phyloP scores from a whole-genome alignment of 2,113 vertebrate genomes.

The Castor canadensis region DNA sequence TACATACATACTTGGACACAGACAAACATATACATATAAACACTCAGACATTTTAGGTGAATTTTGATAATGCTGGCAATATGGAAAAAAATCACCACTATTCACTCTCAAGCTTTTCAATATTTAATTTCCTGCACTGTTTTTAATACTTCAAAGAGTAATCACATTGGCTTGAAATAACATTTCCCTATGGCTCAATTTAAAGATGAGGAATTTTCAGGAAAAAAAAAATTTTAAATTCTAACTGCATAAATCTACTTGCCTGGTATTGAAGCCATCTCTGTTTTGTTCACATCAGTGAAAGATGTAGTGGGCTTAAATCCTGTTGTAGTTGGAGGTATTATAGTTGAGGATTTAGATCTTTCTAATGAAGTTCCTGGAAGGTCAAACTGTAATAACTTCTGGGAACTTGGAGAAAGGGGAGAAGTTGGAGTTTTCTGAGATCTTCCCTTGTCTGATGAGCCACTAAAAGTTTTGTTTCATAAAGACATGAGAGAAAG shows the following conservation, averaged over 20 bases:
- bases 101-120: neutral
- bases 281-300: conserved; percentile 62
- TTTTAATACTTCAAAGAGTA: conserved; percentile 46
- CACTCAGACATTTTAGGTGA: neutral
- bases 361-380: conserved; percentile 75
- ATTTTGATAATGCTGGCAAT: conserved; percentile 9
- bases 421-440: conserved; percentile 82
- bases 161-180: conserved; percentile 29
- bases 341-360: conserved; percentile 76
- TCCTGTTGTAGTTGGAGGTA: conserved; percentile 57
- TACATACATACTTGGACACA: neutral
- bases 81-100: conserved; percentile 9
- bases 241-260: conserved; percentile 29
- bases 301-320: conserved; percentile 69
- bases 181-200: neutral
- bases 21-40: neutral
- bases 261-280: conserved; percentile 70
- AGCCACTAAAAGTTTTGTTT: conserved; percentile 81
- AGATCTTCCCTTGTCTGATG: conserved; percentile 83
- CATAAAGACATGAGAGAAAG: conserved; percentile 45
- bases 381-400: conserved; percentile 79
- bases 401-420: conserved; percentile 82
- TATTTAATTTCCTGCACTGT: conserved; percentile 5
- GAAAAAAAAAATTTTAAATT: neutral
- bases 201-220: neutral